A percentile compares a stretch with the other conserved stretches of the same genome.
Evolutionary conservation across 2,797 vertebrate species (phyloP).

Genomic region (Heliangelus exortis): DNA sequence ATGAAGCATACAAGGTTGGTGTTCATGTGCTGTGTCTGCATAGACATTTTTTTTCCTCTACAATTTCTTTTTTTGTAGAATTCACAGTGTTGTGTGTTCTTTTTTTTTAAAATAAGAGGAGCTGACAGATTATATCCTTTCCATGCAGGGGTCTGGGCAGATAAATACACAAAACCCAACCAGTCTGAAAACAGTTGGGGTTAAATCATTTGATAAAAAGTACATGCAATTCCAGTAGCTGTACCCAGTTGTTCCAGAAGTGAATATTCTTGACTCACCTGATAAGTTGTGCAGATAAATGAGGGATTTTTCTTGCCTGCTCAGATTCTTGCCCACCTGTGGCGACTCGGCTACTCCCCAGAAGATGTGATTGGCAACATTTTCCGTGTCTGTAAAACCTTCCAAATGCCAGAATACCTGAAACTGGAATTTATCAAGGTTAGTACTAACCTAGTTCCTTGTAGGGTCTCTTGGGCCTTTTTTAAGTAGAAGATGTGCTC

Average conservation of each 20-base stretch:
- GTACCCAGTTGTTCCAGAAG: neutral
- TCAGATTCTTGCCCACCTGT: conserved; percentile 94
- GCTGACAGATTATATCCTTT: neutral
- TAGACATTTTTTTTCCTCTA: neutral
- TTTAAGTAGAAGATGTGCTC: neutral
- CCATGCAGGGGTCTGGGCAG: neutral
- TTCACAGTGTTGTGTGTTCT: neutral
- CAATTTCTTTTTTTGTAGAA: neutral
- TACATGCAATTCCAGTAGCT: neutral
- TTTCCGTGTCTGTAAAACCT: conserved; percentile 98
- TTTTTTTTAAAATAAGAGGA: neutral
- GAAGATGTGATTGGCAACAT: conserved; percentile 97
- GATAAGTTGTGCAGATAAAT: neutral
- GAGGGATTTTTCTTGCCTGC: neutral
- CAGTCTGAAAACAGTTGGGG: neutral
- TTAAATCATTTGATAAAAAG: neutral
- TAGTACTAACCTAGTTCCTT: neutral
- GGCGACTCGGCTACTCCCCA: conserved; percentile 94
- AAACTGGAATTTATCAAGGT: conserved; percentile 99
- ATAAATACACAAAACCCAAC: neutral
- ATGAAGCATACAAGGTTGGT: conserved; percentile 90
- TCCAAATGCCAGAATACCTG: conserved; percentile 94
- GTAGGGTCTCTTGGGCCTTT: neutral
- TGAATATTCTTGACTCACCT: neutral
- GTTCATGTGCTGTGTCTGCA: neutral